These are phyloP conservation scores for Cervus canadensis DNA, from an alignment of 2,113 vertebrate species.

Conservation along the genomic window DNA sequence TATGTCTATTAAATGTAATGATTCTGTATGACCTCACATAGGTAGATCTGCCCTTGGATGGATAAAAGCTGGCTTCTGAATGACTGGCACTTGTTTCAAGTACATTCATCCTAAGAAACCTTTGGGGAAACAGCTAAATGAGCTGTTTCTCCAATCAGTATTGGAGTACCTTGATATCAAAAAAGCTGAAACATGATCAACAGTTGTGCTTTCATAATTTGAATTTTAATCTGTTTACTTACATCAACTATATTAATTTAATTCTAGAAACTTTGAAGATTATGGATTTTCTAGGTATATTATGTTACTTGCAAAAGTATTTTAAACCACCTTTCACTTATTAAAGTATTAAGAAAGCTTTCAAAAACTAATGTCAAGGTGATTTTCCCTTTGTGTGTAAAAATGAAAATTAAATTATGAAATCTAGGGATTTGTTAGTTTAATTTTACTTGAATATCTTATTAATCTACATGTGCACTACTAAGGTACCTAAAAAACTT, in stretches of 20 bases:
- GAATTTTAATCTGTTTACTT: neutral
- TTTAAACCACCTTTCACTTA: neutral
- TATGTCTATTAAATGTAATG: neutral
- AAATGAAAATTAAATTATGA: constrained; percentile 36
- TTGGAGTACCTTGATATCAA: neutral
- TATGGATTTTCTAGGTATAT: neutral
- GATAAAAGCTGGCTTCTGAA: neutral
- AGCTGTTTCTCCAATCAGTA: neutral
- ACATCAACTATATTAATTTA: neutral
- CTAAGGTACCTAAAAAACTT: neutral
- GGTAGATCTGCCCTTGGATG: neutral
- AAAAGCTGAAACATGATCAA: neutral
- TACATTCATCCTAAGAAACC: neutral
- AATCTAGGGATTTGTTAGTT: neutral
- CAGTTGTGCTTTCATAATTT: neutral
- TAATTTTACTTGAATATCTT: neutral
- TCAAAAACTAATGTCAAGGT: neutral
- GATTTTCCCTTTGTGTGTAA: neutral
- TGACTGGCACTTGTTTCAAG: neutral
- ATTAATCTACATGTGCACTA: neutral
- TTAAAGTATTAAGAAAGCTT: neutral
- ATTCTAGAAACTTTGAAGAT: neutral
- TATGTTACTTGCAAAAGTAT: neutral
- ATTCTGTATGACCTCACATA: neutral
- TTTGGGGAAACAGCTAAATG: neutral